phyloP scores from a whole-genome alignment of 1,140 invertebrate species.

The Apis florea region DNA sequence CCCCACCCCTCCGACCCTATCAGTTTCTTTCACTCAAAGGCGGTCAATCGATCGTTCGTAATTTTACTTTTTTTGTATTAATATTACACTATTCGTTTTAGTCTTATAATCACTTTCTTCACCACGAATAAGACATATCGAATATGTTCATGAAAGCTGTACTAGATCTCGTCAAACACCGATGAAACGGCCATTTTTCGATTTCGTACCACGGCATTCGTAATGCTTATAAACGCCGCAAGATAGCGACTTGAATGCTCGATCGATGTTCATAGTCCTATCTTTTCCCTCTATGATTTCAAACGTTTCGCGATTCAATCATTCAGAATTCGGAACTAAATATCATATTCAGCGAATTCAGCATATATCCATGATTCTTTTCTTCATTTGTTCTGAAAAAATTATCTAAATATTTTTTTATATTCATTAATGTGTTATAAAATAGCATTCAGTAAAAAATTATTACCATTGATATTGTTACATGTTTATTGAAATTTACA shows the following conservation, averaged over 20 bases:
- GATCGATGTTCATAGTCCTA: constrained; percentile 55
- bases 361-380: no score
- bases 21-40: neutral
- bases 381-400: neutral
- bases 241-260: constrained; percentile 53
- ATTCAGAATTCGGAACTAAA: neutral
- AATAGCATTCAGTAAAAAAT: neutral
- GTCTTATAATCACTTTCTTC: neutral
- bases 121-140: neutral
- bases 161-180: constrained; percentile 59
- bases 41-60: neutral
- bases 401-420: neutral
- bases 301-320: constrained; percentile 30
- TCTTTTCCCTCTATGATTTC: constrained; percentile 33
- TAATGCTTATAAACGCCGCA: constrained; percentile 50
- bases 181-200: constrained; percentile 66
- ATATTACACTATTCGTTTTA: constrained; percentile 21
- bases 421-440: neutral
- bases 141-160: constrained; percentile 26
- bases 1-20: neutral
- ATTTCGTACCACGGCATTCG: constrained; percentile 50
- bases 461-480: neutral
- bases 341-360: no score
- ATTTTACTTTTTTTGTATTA: constrained; percentile 33
- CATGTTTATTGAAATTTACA: no score